These are phyloP conservation scores for Hypomesus transpacificus DNA, from an alignment of 2,113 vertebrate species.

Conservation along the genomic window DNA sequence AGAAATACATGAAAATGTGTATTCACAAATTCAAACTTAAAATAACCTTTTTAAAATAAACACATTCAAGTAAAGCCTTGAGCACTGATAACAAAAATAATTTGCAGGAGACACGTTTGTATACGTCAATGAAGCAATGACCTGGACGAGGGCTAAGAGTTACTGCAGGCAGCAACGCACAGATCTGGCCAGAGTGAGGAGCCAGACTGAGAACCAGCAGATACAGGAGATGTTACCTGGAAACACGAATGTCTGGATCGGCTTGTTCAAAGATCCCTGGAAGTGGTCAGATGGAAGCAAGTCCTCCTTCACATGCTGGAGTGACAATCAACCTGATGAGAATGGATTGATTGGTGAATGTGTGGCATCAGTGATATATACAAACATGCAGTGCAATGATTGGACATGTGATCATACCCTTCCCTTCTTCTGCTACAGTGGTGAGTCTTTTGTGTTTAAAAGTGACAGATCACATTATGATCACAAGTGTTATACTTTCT, in stretches of 20 bases:
- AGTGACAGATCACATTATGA: neutral
- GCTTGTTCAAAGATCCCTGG: neutral
- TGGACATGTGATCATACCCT: neutral
- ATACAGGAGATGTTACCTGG: neutral
- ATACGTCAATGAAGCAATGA: neutral
- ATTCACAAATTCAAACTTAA: no score
- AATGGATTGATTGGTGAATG: neutral
- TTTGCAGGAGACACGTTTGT: no score
- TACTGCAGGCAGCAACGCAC: neutral
- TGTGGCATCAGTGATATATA: neutral
- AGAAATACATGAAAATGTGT: no score
- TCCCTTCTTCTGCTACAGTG: constrained; percentile 4
- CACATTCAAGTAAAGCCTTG: no score
- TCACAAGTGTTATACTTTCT: neutral
- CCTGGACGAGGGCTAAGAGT: constrained; percentile 2
- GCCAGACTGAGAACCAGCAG: neutral
- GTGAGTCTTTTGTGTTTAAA: neutral
- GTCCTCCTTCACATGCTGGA: neutral
- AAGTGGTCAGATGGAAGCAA: neutral
- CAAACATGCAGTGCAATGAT: neutral
- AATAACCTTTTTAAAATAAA: no score
- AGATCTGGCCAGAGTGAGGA: constrained; percentile 4
- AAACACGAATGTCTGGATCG: neutral
- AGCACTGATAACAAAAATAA: neutral
- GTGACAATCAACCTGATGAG: neutral